Evolutionary conservation across 2,113 vertebrate species (phyloP), one percentile per base, ranked within the genome.

Genomic region (Brachirus orientalis): DNA sequence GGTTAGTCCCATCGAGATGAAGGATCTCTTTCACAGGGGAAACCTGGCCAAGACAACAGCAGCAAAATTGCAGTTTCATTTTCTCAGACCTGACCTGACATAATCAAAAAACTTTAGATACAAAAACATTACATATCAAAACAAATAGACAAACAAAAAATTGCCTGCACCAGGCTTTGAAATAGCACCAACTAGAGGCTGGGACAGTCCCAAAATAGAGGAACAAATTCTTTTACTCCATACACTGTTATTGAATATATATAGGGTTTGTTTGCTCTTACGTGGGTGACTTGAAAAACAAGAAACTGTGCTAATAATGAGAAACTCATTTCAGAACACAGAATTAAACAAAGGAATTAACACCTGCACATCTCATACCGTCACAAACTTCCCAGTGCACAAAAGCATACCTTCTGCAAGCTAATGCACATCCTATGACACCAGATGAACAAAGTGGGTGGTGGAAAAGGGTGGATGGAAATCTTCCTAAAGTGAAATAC

Each of bases 401-500:
- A 45, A 40, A n/a, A 7, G 28, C 38, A 61, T 17, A 55, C 6
- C 48, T 36, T 47, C 17, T 19, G 16, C 41, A 56, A 36, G n/a
- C 35, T 35, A 41, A 68, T 3, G 6, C 6, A 68, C 43, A 76
- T 67, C 53, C 52, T 62, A 64, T 60, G 63, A 70, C 65, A 75
- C 50, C 11, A 6, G 16, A 40, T 53, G 51, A 80, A 82, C 75
- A 46, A 51, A 72, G 68, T 77, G 83, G 75, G 81, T 77, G 86
- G 82, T 74, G 84, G 50, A 73, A 67, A 0, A 69, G 70, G 64
- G 66, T 71, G 77, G 72, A 65, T 88, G 75, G 84, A 88, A 88
- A 88, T 73, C 77, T 76, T 86, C 50, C 71, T 78, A 56, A 73
- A 86, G 79, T 82, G 61, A 87, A 89, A 87, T 85, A 84, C 81